Evolutionary conservation across 2,113 vertebrate genomes (phyloP).

Genomic region (Numenius arquata): DNA sequence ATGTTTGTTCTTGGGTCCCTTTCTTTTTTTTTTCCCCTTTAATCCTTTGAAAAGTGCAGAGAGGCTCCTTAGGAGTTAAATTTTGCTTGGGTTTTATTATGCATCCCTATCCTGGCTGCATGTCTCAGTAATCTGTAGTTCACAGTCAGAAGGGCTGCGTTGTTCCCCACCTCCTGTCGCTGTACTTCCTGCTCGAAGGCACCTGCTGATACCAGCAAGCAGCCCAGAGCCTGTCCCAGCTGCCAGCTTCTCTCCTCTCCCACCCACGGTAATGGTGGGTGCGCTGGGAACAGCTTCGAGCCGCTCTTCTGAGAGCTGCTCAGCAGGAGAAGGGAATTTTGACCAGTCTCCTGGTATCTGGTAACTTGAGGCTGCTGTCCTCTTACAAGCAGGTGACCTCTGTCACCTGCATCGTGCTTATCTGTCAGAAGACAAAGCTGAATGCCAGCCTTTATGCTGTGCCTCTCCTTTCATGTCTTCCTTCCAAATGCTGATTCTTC

Average conservation of each 20-base stretch:
- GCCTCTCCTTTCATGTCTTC: background rate
- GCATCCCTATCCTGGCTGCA: background rate
- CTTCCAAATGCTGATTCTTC: background rate
- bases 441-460: slow-evolving; percentile 8
- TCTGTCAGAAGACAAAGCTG: slow-evolving; percentile 42
- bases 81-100: background rate
- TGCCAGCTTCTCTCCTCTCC: background rate
- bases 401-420: background rate
- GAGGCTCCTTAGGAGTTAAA: background rate
- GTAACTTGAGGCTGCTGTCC: background rate
- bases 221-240: background rate
- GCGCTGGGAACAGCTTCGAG: background rate
- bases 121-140: background rate
- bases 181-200: background rate
- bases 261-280: background rate
- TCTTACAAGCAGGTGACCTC: slow-evolving; percentile 6
- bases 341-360: background rate
- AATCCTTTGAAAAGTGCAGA: background rate
- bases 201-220: slow-evolving; percentile 15
- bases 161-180: background rate
- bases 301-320: background rate
- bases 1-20: background rate
- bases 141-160: background rate
- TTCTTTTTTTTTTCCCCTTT: background rate
- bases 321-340: background rate